phyloP scores from a whole-genome alignment of 2,113 vertebrate genomes.

The Amphilophus citrinellus region DNA sequence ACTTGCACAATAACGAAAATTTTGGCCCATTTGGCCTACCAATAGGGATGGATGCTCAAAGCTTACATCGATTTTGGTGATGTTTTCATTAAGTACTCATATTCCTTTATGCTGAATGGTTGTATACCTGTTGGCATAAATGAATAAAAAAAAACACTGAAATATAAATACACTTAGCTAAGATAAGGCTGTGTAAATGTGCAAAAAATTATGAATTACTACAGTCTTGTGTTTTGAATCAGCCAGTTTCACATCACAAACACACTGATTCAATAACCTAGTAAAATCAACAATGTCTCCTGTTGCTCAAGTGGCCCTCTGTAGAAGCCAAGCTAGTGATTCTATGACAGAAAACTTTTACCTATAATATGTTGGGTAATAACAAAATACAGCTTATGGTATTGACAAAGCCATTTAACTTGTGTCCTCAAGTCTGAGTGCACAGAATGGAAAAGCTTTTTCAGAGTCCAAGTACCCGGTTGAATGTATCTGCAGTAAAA shows the following conservation, averaged over 20 bases:
- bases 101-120: background rate
- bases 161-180: background rate
- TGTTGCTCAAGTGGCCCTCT: background rate
- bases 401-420: slow-evolving; percentile 29
- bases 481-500: slow-evolving; percentile 44
- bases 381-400: slow-evolving; percentile 2
- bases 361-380: background rate
- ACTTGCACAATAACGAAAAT: background rate
- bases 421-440: slow-evolving; percentile 7
- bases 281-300: background rate
- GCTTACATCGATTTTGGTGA: background rate
- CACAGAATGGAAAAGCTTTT: slow-evolving; percentile 28
- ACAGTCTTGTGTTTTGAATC: background rate
- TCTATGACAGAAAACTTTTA: background rate
- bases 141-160: background rate
- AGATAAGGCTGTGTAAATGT: background rate
- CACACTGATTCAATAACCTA: background rate
- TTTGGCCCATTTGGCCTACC: background rate
- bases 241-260: background rate
- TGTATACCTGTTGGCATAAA: background rate
- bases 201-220: background rate
- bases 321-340: background rate
- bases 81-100: background rate
- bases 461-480: slow-evolving; percentile 1
- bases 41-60: background rate